Evolutionary conservation across 2,888 invertebrate genomes (phyloP), one percentile per base, ranked within the genome.

Genomic region (Lasioglossum malachurum): DNA sequence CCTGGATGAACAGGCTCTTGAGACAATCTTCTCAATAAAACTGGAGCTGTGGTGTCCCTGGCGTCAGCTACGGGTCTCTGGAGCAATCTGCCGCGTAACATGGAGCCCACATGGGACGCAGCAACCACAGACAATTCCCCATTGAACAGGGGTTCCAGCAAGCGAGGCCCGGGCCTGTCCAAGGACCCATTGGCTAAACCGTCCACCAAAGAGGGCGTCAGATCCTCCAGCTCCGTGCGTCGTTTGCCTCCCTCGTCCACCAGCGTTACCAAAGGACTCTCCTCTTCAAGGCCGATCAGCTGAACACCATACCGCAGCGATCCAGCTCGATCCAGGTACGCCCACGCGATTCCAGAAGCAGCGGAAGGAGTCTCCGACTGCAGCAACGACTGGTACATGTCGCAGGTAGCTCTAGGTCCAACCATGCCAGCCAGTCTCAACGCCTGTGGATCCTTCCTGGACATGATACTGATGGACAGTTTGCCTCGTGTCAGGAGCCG

Each of bases 91-190:
- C 98, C 98, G 5, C 97, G 96, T 14, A 98, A 96, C 7, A 97
- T 93, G 44, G 96, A 96, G 0, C 95, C 95, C 23, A 96, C 96
- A 69, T 96, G 96, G 27, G 96, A 96, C 3, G 97, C 96, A 0
- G 96, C 97, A 27, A 98, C 97, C 0, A 98, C 97, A 31, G 97
- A 97, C 38, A 98, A 96, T 89, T 98, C 98, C 1, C 98, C 98
- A 78, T 97, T 97, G 94, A 98, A 98, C 41, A 99, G 95, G 0
- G 98, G 97, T 90, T 98, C 98, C 73, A 98, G 96, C 4, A 98
- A 97, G 88, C 98, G 97, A 0, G 98, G 98, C 72, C 97, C 97
- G 7, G 98, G 96, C 88, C 97, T 97, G 35, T 97, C 97, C 60
- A 98, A 95, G 0, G 97, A 97, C 7, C 98, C 98, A 88, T 97